Base-by-base conservation (phyloP, 2,888 invertebrate genomes). In the Hypolimnas misippus region DNA sequence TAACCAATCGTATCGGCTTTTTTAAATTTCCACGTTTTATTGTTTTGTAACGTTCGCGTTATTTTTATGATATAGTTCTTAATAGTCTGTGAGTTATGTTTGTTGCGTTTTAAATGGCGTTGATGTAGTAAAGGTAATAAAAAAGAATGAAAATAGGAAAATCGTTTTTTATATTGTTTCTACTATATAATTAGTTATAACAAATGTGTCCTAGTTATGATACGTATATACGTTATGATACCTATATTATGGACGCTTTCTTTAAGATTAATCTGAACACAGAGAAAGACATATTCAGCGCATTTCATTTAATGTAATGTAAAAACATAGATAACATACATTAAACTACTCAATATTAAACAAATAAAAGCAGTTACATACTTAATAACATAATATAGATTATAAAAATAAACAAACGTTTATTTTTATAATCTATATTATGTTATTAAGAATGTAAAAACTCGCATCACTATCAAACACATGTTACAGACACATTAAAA, bases 1-100 rank as follows among this genome's bases (percentile, higher is more conserved):
- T 86, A 84, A 80, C 79, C 51, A 77, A 70, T 73, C 66, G 65
- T 67, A 62, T 58, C 51, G 42, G 59, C 62, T 67, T 67, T 68
- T 69, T 65, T 72, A 46, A 12, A 65, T 69, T 64, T 69, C 62
- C 57, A 58, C 65, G 55, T 59, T 62, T 61, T 63, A 71, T 67
- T 70, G 69, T 71, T 66, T 61, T 51, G 38, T 42, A 61, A 29
- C 29, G 46, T 46, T 46, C 46, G 49, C 54, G 38, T 42, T 59
- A 62, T 57, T 51, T 51, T 52, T 35, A 33, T 14, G 7, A 29
- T 7, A 49, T 21, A 6, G 29, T 49, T 14, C 21, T 29, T 49
- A n/a, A 49, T 49, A 14, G 7, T 21, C 12, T 12, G 1, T 4
- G 12, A 46, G 21, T 46, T 7, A 14, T 14, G 16, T 40, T 14